Percentiles rank a stretch among this genome's conserved stretches.
These are phyloP conservation scores for Corvus hawaiiensis DNA, from an alignment of 2,113 vertebrate genomes.

Conservation along the genomic window DNA sequence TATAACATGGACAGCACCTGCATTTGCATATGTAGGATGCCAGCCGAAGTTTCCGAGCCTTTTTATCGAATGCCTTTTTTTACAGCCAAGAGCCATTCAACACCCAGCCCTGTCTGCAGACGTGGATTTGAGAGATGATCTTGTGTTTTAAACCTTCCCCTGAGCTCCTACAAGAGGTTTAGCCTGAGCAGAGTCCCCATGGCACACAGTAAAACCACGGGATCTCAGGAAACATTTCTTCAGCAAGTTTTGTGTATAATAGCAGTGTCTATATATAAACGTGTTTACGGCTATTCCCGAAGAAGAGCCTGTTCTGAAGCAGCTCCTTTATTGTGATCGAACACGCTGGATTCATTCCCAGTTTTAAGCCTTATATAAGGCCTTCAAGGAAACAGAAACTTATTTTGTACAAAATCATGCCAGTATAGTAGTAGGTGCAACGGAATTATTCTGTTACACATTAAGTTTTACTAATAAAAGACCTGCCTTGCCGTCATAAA, in stretches of 20 bases:
- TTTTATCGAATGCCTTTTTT: neutral
- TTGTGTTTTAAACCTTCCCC: neutral
- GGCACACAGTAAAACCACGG: neutral
- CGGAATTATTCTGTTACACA: slow-evolving; percentile 25
- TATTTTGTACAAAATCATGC: neutral
- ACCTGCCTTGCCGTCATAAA: slow-evolving; percentile 33
- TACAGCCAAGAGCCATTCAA: neutral
- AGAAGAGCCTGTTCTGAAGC: slow-evolving; percentile 4
- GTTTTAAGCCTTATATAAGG: slow-evolving; percentile 34
- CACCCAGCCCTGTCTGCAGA: neutral
- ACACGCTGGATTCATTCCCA: slow-evolving; percentile 34
- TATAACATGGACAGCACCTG: neutral
- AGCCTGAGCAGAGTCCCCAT: neutral
- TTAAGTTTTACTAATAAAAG: slow-evolving; percentile 43
- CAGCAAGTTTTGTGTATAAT: neutral
- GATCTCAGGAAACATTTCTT: neutral
- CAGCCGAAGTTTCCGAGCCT: neutral
- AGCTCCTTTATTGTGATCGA: slow-evolving; percentile 39
- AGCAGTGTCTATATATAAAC: slow-evolving; percentile 21
- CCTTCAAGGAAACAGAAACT: slow-evolving; percentile 50
- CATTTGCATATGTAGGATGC: slow-evolving; percentile 2
- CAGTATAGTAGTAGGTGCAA: slow-evolving; percentile 33
- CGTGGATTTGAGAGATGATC: neutral
- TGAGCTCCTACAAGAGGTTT: neutral
- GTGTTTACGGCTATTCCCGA: slow-evolving; percentile 33